A percentile compares a stretch with the other conserved stretches of the same genome.
phyloP scores from a whole-genome alignment of 2,113 vertebrate genomes.

The Antennarius striatus region DNA sequence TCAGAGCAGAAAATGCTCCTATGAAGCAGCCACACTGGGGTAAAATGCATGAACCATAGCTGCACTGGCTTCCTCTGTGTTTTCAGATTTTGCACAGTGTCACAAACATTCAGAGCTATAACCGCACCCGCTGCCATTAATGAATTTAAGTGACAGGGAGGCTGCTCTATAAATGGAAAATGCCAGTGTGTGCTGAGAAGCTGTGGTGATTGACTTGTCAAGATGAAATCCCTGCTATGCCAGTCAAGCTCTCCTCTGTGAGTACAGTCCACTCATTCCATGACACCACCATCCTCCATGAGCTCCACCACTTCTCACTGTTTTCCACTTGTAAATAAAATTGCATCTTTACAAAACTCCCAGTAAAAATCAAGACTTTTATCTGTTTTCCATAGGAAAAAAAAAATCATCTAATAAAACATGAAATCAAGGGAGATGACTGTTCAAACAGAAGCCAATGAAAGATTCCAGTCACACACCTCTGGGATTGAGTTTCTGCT shows the following conservation, averaged over 20 bases:
- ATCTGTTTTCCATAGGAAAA: not conserved
- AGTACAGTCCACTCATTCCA: slow-evolving; percentile 27
- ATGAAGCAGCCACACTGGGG: not conserved
- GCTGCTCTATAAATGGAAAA: slow-evolving; percentile 43
- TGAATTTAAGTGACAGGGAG: slow-evolving; percentile 37
- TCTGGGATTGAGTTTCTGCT: not conserved
- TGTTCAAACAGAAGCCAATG: slow-evolving; percentile 27
- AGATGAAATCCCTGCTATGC: slow-evolving; percentile 10
- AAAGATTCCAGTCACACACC: not conserved
- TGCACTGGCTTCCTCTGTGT: not conserved
- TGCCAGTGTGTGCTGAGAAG: slow-evolving; percentile 11
- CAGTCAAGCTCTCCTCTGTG: slow-evolving; percentile 34
- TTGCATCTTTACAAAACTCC: slow-evolving; percentile 10
- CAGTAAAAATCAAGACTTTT: slow-evolving; percentile 5
- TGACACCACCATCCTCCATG: slow-evolving; percentile 11
- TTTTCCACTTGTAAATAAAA: slow-evolving; percentile 14
- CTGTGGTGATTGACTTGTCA: slow-evolving; percentile 34
- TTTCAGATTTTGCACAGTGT: no score
- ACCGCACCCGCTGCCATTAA: slow-evolving; percentile 10
- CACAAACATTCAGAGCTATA: not conserved
- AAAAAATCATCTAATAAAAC: slow-evolving; percentile 1
- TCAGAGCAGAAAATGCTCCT: no score
- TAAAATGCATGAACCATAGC: not conserved
- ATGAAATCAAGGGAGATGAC: slow-evolving; percentile 10
- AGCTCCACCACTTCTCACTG: slow-evolving; percentile 15